Evolutionary conservation across 2,888 invertebrate species (phyloP).

Genomic region (Megamerina dolium): DNA sequence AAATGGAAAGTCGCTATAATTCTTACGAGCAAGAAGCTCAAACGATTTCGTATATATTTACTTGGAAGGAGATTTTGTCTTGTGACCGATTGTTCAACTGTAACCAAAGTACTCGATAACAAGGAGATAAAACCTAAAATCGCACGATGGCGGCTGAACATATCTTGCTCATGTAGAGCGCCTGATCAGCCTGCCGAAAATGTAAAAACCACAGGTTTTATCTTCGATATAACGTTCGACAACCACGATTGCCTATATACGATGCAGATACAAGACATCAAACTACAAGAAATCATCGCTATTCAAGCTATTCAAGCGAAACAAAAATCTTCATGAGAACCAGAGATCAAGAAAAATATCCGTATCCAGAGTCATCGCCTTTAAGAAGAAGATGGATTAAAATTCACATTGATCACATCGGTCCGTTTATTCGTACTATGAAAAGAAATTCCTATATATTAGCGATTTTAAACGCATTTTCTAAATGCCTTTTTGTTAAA

Average conservation of each 20-base stretch:
- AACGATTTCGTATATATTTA: background rate
- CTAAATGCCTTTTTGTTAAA: too few relatives aligned
- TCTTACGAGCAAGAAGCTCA: slow-evolving; percentile 7
- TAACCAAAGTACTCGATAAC: too few relatives aligned
- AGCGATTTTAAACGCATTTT: too few relatives aligned
- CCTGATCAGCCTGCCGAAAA: slow-evolving; percentile 9
- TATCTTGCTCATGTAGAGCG: slow-evolving; percentile 7
- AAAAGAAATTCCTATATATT: too few relatives aligned
- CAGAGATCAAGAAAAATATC: slow-evolving; percentile 7
- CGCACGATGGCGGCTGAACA: too few relatives aligned
- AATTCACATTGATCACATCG: too few relatives aligned
- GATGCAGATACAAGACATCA: slow-evolving; percentile 14
- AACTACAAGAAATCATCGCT: slow-evolving; percentile 3
- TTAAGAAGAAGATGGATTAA: too few relatives aligned
- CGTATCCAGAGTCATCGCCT: slow-evolving; percentile 9
- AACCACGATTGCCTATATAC: slow-evolving; percentile 14
- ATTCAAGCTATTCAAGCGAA: slow-evolving; percentile 1
- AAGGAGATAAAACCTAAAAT: too few relatives aligned
- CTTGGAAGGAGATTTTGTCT: too few relatives aligned
- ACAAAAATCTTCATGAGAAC: background rate
- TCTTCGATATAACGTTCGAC: slow-evolving; percentile 5
- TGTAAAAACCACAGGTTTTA: slow-evolving; percentile 3
- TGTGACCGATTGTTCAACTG: too few relatives aligned
- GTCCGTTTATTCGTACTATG: too few relatives aligned
- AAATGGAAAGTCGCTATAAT: too few relatives aligned